Evolutionary conservation across 2,797 vertebrate genomes (phyloP), one percentile per base, ranked within the genome.

Genomic region (Typhlichthys eigenmanni): DNA sequence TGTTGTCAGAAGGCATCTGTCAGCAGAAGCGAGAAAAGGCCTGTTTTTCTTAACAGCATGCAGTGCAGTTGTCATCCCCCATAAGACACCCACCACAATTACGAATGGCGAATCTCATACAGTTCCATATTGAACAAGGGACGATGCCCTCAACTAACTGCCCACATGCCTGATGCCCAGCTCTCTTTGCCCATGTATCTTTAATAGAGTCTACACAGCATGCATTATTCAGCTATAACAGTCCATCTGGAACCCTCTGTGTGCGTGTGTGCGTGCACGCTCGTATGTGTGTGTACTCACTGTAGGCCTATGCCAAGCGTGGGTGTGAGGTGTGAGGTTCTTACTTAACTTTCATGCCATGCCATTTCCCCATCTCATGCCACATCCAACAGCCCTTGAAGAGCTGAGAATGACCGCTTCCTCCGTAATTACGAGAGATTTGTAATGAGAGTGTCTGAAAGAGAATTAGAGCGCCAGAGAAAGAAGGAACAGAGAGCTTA

Each of bases 161-260:
- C 77, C 78, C 56, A 69, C 50, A 49, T 68, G 66, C 66, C 72
- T 63, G 74, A 57, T 79, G 79, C 77, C 74, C 75, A 66, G 74
- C 82, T 80, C 82, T 86, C 80, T 81, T 66, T 62, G 66, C 68
- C 71, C 85, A 91, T 92, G 83, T 91, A 90, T 92, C 88, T 92
- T 93, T 92, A 79, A 92, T 92, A 78, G 82, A 82, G 87, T 92
- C 91, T 91, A 92, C 87, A 90, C 81, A 85, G 82, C 79, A 92
- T 93, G 75, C 87, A 92, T 92, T 91, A 93, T 93, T 92, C 89
- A 93, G 79, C 75, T 86, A 87, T 86, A 91, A 92, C 89, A 76
- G 78, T 64, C 83, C 88, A 89, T 87, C 84, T 88, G 87, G 84
- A 72, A 73, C 68, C 49, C 54, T 76, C 62, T 24, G 66, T 63